Percentiles rank a stretch among this genome's conserved stretches.
Evolutionary conservation across 1,140 invertebrate genomes (phyloP).

Genomic region (Aphaenogaster rudis): DNA sequence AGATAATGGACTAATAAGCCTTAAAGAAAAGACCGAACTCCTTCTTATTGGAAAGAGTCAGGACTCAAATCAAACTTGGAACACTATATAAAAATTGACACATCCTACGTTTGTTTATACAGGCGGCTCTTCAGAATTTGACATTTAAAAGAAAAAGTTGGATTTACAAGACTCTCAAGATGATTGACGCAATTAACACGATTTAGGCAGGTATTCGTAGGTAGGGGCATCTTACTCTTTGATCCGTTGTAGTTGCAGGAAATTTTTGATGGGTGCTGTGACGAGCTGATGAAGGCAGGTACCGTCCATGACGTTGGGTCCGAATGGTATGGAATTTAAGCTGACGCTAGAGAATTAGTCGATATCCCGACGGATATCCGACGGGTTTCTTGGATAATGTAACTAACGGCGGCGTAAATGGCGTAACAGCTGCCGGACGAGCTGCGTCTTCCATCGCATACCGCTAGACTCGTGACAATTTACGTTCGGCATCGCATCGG

Average conservation of each 20-base stretch:
- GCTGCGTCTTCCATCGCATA: conserved; percentile 37
- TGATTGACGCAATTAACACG: conserved; percentile 16
- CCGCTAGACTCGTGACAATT: conserved; percentile 13
- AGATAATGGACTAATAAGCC: neutral
- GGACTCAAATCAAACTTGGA: neutral
- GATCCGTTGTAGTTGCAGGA: conserved; percentile 82
- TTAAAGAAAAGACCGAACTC: neutral
- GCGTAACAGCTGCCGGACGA: neutral
- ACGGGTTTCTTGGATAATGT: neutral
- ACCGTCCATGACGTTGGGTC: conserved; percentile 79
- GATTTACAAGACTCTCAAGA: neutral
- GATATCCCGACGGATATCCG: neutral
- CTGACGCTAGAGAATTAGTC: neutral
- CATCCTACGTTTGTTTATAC: neutral
- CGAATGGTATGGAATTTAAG: neutral
- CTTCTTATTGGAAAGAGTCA: neutral
- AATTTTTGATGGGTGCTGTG: conserved; percentile 82
- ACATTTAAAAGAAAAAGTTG: conserved; percentile 45
- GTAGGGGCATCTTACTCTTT: conserved; percentile 81
- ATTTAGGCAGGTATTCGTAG: conserved; percentile 20
- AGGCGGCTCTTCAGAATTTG: neutral
- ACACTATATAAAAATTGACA: neutral
- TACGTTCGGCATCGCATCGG: neutral
- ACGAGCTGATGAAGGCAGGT: conserved; percentile 81
- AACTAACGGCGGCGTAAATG: neutral